These are phyloP conservation scores for cattle (Bos taurus) DNA, from an alignment of 2,113 vertebrate species.

Conservation along the genomic window DNA sequence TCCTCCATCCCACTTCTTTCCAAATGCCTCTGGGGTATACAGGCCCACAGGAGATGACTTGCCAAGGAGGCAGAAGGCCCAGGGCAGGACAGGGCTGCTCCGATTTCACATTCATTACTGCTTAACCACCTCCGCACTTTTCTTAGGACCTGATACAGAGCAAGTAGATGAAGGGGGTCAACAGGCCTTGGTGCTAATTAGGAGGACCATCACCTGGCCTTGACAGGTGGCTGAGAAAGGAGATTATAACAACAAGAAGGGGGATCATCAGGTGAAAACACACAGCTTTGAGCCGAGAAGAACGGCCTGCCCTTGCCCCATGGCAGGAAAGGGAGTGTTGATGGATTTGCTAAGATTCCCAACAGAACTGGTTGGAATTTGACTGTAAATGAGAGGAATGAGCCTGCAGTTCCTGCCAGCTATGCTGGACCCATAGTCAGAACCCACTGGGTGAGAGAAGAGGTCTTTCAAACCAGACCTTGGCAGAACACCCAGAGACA, in stretches of 20 bases:
- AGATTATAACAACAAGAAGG: background rate
- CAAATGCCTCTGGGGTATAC: background rate
- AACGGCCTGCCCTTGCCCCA: background rate
- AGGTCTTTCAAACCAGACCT: background rate
- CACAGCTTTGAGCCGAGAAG: background rate
- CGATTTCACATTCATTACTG: background rate
- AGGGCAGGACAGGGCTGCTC: background rate
- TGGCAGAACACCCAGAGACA: background rate
- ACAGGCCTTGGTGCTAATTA: fast-evolving
- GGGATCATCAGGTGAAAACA: background rate
- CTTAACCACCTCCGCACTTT: background rate
- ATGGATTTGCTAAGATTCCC: background rate
- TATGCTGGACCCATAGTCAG: background rate
- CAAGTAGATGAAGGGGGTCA: fast-evolving
- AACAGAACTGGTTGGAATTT: background rate
- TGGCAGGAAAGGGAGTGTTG: background rate
- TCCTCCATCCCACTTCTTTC: background rate
- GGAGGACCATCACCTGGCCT: background rate
- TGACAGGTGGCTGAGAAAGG: background rate
- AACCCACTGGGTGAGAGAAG: background rate
- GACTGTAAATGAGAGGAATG: background rate
- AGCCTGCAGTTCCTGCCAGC: background rate
- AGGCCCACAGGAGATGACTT: background rate
- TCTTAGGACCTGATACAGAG: background rate
- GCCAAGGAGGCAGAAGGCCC: background rate